phyloP scores from a whole-genome alignment of 2,797 vertebrate genomes.

The Okamejei kenojei region DNA sequence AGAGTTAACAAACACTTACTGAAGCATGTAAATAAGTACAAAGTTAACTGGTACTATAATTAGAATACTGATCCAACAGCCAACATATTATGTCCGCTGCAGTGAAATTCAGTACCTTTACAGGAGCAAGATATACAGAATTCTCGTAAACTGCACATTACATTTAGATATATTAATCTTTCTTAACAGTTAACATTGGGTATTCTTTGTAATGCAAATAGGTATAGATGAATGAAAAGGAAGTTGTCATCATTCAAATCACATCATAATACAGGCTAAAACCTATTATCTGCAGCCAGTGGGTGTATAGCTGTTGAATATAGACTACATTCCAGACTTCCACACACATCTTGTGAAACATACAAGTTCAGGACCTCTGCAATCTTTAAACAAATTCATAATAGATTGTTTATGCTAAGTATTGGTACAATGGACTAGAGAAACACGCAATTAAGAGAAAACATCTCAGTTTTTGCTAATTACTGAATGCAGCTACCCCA shows the following conservation, averaged over 20 bases:
- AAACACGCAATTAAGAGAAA: background rate
- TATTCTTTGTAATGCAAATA: background rate
- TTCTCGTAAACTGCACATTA: background rate
- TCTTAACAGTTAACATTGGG: background rate
- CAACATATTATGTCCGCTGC: background rate
- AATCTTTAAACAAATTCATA: background rate
- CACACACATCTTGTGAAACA: background rate
- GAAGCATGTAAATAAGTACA: background rate
- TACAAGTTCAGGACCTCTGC: background rate
- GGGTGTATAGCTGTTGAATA: too few relatives aligned
- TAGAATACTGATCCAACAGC: slow-evolving; percentile 4
- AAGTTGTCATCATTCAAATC: slow-evolving; percentile 2
- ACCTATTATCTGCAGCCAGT: background rate
- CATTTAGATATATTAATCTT: background rate
- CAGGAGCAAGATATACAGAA: background rate
- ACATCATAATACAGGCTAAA: background rate
- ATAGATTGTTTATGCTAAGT: background rate
- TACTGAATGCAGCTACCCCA: background rate
- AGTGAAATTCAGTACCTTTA: background rate
- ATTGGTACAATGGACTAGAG: background rate
- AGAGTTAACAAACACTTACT: slow-evolving; percentile 30
- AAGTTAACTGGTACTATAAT: background rate
- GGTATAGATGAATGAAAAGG: too few relatives aligned
- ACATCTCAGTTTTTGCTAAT: background rate
- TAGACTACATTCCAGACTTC: too few relatives aligned